Base-by-base conservation (phyloP, 2,797 vertebrate species). In the Coranthus polyacanthus region DNA sequence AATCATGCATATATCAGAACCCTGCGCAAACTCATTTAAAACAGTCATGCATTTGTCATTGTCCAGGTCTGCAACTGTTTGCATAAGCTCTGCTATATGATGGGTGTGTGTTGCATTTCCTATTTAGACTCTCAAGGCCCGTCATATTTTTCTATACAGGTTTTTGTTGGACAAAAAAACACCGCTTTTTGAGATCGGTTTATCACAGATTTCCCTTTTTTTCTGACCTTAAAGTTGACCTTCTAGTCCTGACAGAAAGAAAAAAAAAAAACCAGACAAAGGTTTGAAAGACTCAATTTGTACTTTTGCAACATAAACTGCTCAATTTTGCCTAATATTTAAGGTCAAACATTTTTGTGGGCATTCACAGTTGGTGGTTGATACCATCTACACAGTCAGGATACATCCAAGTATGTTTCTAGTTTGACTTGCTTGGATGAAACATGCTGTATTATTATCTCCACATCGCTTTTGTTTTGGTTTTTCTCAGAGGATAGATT, bases 361-460 rank as follows among this genome's bases (percentile, higher is more conserved):
- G 71, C 39, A 6, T 54, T 82, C 61, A 64, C 72, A 67, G 68
- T 79, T 64, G 64, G 54, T 68, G 68, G 77, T 81, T 60, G 86
- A 87, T 91, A 85, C 56, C 83, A 91, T 93, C 81, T 82, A 81
- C 78, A 83, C 64, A 49, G 80, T 85, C 57, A 75, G 71, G 69
- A 79, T 70, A 72, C 75, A 72, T 83, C 60, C 62, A 74, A 88
- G 66, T 76, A 72, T 90, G 91, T 91, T 91, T 92, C 72, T 64
- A 68, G 72, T 93, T 92, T 92, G 77, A 85, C 75, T 85, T 86
- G 85, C 88, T 91, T 88, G 82, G 83, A 86, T 81, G 73, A 90
- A 89, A 88, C 65, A 64, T 70, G 59, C 67, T 79, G 81, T 88
- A 75, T 78, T 74, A 80, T 88, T 86, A 90, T 89, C 85, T 82